Base-by-base conservation (phyloP, 2,888 invertebrate species). In the Mongoloraphidia duomilia region DNA sequence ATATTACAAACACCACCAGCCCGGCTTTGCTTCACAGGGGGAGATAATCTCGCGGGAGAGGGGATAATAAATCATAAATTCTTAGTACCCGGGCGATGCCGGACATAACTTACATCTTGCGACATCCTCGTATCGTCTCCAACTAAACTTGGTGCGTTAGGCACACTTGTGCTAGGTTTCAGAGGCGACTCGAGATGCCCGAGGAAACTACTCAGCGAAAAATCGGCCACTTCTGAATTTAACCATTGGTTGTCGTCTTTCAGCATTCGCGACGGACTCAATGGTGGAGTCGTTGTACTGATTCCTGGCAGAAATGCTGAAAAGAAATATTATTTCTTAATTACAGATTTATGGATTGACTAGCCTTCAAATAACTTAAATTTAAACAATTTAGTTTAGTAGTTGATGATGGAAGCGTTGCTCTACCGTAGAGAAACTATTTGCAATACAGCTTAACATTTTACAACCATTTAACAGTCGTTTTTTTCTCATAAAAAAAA, bases 171-270 rank as follows among this genome's bases (percentile, higher is more conserved):
- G 61, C 65, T 52, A 50, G 62, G 57, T 65, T 76, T 80, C 50
- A 73, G 63, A 0, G 80, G 79, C 0, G 82, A 84, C 61, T 90
- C 89, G 54, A 90, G 72, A 60, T 87, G 86, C 0, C 84, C 84
- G 47, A 92, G 73, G 63, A 92, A 80, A 66, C 87, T 88, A 65
- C 87, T 88, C 46, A 92, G 72, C 8, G 90, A 91, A 69, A 89
- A 86, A 68, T 92, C 91, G 49, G 80, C 82, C 43, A 84, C 85
- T 62, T 87, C 82, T 45, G 80, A 77, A 59, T 77, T 82, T 36
- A 84, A 71, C 86, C 86, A 86, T 49, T 77, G 75, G 55, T 76
- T 75, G 57, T 80, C 82, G 56, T 82, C 81, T 53, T 79, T 77
- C 51, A 84, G 67, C 57, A 84, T 69, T 41, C 79, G 72, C 46